These are phyloP conservation scores for Trichomalopsis sarcophagae DNA, from an alignment of 1,140 invertebrate species.

Conservation along the genomic window DNA sequence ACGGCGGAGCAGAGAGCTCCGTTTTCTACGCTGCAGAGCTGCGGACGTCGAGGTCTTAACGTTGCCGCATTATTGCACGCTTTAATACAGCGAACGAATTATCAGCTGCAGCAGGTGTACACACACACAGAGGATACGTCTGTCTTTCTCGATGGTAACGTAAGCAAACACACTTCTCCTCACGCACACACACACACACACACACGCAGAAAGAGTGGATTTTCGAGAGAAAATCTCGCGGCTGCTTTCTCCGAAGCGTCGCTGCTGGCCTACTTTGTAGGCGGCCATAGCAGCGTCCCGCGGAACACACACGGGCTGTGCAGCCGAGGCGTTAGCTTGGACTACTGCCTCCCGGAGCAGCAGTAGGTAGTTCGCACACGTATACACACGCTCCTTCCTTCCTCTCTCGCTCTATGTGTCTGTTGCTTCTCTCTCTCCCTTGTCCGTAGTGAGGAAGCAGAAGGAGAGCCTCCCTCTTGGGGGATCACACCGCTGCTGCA, in stretches of 20 bases:
- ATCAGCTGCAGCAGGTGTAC: conserved; percentile 3
- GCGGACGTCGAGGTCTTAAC: not conserved
- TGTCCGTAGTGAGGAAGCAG: conserved; percentile 11
- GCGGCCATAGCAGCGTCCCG: not conserved
- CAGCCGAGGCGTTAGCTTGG: not conserved
- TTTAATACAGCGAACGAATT: not conserved
- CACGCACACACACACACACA: not conserved
- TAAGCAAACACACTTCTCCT: not conserved
- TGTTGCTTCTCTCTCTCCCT: not conserved
- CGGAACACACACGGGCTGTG: not conserved
- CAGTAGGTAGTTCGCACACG: not conserved
- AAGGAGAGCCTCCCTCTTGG: conserved; percentile 48
- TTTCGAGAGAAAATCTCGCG: not conserved
- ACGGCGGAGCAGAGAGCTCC: not conserved
- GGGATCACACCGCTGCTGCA: conserved; percentile 49
- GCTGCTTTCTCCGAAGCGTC: not conserved
- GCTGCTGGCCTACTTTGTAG: not conserved
- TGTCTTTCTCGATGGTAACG: conserved; percentile 26
- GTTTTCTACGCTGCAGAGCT: not conserved
- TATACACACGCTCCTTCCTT: not conserved
- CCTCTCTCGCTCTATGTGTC: conserved; percentile 33
- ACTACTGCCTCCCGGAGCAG: not conserved
- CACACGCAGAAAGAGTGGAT: not conserved
- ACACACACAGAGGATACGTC: not conserved
- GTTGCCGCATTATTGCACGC: not conserved